Percentiles rank a stretch among this genome's conserved stretches.
Evolutionary conservation across 2,888 invertebrate species (phyloP).

Genomic region (Campoplex capitator): DNA sequence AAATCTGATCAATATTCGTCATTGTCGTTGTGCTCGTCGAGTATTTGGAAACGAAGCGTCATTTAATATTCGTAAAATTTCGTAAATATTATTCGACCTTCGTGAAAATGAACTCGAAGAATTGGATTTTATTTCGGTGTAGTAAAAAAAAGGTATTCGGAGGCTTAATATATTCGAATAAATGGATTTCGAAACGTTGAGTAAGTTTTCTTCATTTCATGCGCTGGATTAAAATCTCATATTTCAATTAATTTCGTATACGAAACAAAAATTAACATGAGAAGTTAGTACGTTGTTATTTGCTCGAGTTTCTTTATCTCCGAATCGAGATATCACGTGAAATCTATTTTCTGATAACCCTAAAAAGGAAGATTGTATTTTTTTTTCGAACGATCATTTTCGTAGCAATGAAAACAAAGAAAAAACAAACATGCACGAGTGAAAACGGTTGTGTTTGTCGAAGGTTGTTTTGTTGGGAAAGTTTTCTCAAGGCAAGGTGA

Average conservation of each 20-base stretch:
- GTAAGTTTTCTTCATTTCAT: not conserved
- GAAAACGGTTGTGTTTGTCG: conserved; percentile 19
- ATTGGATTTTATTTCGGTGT: not conserved
- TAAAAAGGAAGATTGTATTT: not conserved
- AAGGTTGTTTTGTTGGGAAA: conserved; percentile 36
- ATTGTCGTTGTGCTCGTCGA: not conserved
- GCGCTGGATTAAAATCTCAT: not conserved
- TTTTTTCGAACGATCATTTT: not conserved
- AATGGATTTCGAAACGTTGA: not conserved
- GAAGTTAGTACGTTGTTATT: not conserved
- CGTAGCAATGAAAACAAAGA: not conserved
- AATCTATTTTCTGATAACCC: not conserved
- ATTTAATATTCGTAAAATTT: not conserved
- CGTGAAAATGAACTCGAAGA: not conserved
- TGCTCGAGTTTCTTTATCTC: not conserved
- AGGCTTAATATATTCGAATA: not conserved
- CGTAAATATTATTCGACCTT: conserved; percentile 13
- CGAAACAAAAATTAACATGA: not conserved
- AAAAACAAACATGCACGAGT: not conserved
- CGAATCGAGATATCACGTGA: not conserved
- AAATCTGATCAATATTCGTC: not conserved
- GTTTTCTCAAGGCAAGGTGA: conserved; percentile 27
- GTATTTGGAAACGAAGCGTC: not conserved
- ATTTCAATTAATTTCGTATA: not conserved
- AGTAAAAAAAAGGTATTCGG: not conserved